Evolutionary conservation across 2,797 vertebrate species (phyloP).

Genomic region (Telmatherina bonti): DNA sequence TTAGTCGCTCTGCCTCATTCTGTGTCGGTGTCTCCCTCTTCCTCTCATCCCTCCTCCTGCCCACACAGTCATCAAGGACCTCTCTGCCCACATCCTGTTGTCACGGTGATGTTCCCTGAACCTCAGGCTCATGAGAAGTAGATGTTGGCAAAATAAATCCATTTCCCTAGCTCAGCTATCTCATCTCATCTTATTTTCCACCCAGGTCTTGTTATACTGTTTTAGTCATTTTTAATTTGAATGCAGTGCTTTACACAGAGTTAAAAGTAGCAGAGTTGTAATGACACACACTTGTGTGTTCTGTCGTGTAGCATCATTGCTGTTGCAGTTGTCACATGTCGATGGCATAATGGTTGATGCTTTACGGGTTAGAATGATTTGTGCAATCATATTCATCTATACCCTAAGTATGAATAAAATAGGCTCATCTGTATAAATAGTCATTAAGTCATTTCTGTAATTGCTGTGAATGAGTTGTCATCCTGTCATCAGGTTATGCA

Average conservation of each 20-base stretch:
- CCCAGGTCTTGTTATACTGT: conserved; percentile 5
- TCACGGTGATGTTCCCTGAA: conserved; percentile 66
- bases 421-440: no score
- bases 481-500: conserved; percentile 20
- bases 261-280: conserved; percentile 2
- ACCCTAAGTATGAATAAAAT: neutral
- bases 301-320: neutral
- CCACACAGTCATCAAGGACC: conserved; percentile 65
- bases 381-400: neutral
- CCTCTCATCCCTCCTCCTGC: conserved; percentile 60
- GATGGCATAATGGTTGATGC: neutral
- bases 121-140: conserved; percentile 51
- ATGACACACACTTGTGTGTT: neutral
- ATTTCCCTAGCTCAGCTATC: conserved; percentile 31
- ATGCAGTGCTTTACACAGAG: neutral
- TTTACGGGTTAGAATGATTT: conserved; percentile 3
- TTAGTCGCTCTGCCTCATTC: conserved; percentile 49
- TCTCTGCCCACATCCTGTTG: conserved; percentile 73
- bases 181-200: conserved; percentile 41
- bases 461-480: conserved; percentile 43
- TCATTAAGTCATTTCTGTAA: no score
- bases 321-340: neutral
- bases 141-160: conserved; percentile 50
- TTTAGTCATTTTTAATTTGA: conserved; percentile 15
- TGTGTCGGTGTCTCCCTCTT: conserved; percentile 51